Evolutionary conservation across 1,140 invertebrate species (phyloP), one percentile per base, ranked within the genome.

Genomic region (Brachionus asplanchnoidis): DNA sequence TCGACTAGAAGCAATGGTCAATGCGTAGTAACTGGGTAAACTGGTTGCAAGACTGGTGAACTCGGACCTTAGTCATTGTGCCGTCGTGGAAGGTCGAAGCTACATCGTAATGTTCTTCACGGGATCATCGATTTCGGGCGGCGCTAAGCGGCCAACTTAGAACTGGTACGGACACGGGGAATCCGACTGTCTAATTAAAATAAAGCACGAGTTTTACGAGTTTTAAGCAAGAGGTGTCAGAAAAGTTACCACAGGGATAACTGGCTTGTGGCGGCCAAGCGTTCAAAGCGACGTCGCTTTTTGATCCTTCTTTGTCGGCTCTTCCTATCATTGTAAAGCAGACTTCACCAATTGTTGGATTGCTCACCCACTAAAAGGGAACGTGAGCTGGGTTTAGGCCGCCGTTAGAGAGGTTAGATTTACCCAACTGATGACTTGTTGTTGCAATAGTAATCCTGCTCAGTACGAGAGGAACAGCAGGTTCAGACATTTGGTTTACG

Each of bases 321-420:
- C 93, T 94, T 94, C 93, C 93, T 94, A 94, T 94, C 93, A 94
- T 94, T 93, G 93, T 91, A 92, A 94, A 93, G 93, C 93, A 93
- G 92, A 93, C 93, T 93, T 93, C 92, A 91, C 92, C 92, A 93
- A 94, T 93, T 91, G 93, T 94, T 92, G 92, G 93, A 94, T 93
- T 94, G 92, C 93, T 93, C 93, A 93, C 92, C 92, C 92, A 91
- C 92, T 89, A 92, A 93, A 91, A 93, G 92, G 92, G 92, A 92
- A 92, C 91, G 91, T 93, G 92, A 93, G 93, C 92, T 93, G 92
- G 93, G 92, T n/a, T 93, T 93, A 93, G 92, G 93, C 92, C 92
- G 92, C 93, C 92, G 92, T 93, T 92, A 93, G 93, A 93, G 92
- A 93, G 92, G 93, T 93, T 93, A 93, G 92, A 93, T 93, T 93